Percentiles rank a stretch among this genome's conserved stretches.
These are phyloP conservation scores for Numenius phaeopus DNA, from an alignment of 2,797 vertebrate genomes.

Conservation along the genomic window DNA sequence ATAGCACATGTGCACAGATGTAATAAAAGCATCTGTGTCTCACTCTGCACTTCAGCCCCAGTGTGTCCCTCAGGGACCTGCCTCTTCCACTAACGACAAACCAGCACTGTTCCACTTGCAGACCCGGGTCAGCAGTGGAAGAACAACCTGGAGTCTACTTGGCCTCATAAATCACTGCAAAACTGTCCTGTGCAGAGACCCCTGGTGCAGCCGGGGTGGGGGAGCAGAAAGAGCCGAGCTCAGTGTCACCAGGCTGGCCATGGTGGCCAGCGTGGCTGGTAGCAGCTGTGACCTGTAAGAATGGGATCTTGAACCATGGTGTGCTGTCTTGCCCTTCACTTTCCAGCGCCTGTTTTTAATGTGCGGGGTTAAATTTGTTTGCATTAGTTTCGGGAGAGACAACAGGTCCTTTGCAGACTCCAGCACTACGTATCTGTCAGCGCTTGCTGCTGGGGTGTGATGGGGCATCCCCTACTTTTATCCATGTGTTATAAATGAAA, in stretches of 20 bases:
- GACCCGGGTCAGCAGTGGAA: background rate
- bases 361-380: background rate
- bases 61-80: background rate
- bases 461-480: background rate
- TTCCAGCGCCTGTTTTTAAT: background rate
- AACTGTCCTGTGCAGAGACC: background rate
- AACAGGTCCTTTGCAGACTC: background rate
- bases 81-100: rapidly evolving
- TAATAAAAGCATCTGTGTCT: background rate
- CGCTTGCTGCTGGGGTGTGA: background rate
- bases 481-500: background rate
- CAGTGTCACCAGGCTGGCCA: rapidly evolving
- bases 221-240: background rate
- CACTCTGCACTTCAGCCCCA: rapidly evolving
- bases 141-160: background rate
- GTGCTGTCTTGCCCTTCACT: background rate
- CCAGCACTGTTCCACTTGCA: background rate
- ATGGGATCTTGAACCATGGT: rapidly evolving
- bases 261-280: background rate
- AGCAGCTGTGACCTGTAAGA: background rate
- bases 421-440: background rate
- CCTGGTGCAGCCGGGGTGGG: rapidly evolving
- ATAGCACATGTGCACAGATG: rapidly evolving
- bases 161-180: background rate
- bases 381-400: background rate